Evolutionary conservation across 1,140 invertebrate species (phyloP).

Genomic region (Calycopis cecrops): DNA sequence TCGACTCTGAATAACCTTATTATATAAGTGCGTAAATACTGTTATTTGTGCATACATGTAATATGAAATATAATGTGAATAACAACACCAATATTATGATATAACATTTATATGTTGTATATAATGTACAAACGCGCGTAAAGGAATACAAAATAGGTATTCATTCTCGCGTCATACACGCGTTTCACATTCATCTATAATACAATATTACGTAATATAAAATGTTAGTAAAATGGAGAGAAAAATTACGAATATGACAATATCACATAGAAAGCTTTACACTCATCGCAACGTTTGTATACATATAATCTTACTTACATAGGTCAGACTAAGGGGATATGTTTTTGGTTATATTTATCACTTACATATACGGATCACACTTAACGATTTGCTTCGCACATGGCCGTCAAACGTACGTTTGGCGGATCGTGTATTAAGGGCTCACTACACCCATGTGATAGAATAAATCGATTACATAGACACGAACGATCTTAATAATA

Average conservation of each 20-base stretch:
- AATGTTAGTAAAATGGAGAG: constrained; percentile 21
- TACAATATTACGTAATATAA: constrained; percentile 12
- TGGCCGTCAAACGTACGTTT: no score
- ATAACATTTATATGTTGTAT: constrained; percentile 21
- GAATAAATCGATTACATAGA: constrained; percentile 13
- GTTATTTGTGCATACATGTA: constrained; percentile 8
- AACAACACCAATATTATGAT: constrained; percentile 21
- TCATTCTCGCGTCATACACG: constrained; percentile 62
- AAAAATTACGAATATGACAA: constrained; percentile 22
- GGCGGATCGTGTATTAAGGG: background rate
- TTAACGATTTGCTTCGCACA: constrained; percentile 12
- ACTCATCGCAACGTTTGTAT: constrained; percentile 35
- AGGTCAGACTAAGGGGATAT: constrained; percentile 67
- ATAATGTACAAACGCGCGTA: constrained; percentile 55
- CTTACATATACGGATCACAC: constrained; percentile 30
- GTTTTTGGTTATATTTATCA: constrained; percentile 68
- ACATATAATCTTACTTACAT: constrained; percentile 38
- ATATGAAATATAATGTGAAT: constrained; percentile 23
- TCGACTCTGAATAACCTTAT: constrained; percentile 13
- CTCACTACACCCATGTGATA: constrained; percentile 1
- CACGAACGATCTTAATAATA: background rate
- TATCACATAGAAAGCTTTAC: constrained; percentile 38
- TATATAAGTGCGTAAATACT: constrained; percentile 16
- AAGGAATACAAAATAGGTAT: constrained; percentile 51
- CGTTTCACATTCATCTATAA: constrained; percentile 40